These are phyloP conservation scores for Rhagoletis pomonella DNA, from an alignment of 1,140 invertebrate species.

Conservation along the genomic window DNA sequence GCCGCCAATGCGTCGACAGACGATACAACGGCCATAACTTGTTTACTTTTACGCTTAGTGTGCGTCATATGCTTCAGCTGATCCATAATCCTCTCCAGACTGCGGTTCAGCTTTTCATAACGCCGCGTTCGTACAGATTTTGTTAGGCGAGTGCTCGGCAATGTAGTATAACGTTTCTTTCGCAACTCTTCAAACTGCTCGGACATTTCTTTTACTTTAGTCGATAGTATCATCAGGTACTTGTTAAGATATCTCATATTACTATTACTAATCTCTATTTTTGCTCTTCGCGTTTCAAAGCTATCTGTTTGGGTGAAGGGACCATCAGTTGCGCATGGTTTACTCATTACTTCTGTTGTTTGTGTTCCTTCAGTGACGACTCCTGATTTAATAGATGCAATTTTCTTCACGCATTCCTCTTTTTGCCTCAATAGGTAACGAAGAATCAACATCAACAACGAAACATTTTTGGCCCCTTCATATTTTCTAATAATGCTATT, in stretches of 20 bases:
- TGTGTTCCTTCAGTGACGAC: neutral
- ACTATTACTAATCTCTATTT: constrained; percentile 33
- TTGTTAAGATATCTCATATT: constrained; percentile 57
- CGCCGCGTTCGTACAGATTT: constrained; percentile 45
- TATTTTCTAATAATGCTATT: constrained; percentile 27
- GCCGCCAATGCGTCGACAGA: constrained; percentile 54
- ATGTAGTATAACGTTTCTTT: neutral
- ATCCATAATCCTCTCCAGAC: constrained; percentile 55
- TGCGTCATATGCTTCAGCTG: constrained; percentile 54
- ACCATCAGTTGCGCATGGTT: neutral
- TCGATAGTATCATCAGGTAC: constrained; percentile 56
- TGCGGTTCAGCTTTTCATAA: constrained; percentile 55
- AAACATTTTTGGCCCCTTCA: constrained; percentile 57
- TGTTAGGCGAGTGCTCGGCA: neutral
- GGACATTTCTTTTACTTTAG: constrained; percentile 59
- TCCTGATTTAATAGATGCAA: neutral
- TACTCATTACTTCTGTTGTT: neutral
- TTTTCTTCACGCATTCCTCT: constrained; percentile 16
- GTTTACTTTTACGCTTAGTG: constrained; percentile 55
- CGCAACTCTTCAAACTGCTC: constrained; percentile 50
- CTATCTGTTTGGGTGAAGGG: neutral
- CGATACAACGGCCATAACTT: constrained; percentile 49
- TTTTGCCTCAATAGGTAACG: constrained; percentile 60
- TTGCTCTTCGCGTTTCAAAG: neutral
- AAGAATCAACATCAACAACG: constrained; percentile 62